These are phyloP conservation scores for Blomia tropicalis DNA, from an alignment of 2,888 invertebrate genomes.

Conservation along the genomic window DNA sequence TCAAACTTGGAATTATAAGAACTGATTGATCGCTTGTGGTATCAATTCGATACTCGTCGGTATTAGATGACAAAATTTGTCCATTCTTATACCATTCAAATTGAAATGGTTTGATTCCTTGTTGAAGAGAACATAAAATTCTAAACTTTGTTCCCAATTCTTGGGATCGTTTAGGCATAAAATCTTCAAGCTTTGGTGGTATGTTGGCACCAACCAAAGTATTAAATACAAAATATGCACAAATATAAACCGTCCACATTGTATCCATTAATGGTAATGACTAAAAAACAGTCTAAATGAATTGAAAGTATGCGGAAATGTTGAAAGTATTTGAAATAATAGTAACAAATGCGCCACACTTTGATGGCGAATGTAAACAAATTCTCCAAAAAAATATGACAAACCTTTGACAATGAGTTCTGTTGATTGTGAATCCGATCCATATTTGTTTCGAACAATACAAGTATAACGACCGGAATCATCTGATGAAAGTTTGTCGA, in stretches of 20 bases:
- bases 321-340: too few relatives aligned
- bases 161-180: background rate
- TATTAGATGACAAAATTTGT: background rate
- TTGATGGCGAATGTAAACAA: too few relatives aligned
- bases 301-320: too few relatives aligned
- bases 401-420: conserved; percentile 9
- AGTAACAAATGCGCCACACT: background rate
- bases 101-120: conserved; percentile 8
- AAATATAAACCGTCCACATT: background rate
- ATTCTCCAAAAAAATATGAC: background rate
- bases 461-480: conserved; percentile 28
- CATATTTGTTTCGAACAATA: conserved; percentile 20
- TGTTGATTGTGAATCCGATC: background rate
- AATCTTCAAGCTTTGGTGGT: background rate
- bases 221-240: background rate
- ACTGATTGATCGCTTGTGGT: background rate
- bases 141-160: conserved; percentile 20
- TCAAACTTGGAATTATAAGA: background rate
- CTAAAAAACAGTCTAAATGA: background rate
- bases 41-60: background rate
- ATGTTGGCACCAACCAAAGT: background rate
- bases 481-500: conserved; percentile 3
- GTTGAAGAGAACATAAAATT: background rate
- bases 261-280: background rate
- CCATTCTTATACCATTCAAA: conserved; percentile 15